Evolutionary conservation across 2,113 vertebrate genomes (phyloP).

Genomic region (Pardalotus punctatus): DNA sequence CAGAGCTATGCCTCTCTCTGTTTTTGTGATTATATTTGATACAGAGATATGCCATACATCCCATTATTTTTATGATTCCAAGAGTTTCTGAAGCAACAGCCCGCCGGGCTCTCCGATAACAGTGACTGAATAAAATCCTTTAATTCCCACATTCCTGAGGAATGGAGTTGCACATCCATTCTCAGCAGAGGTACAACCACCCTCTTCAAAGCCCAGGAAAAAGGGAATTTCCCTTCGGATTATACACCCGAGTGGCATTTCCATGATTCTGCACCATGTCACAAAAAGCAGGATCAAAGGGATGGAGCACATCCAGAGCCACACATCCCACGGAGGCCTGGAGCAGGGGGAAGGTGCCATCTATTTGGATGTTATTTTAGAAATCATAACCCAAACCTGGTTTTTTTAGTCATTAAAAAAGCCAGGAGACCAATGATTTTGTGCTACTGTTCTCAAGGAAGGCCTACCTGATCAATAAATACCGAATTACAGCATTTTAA

Average conservation of each 20-base stretch:
- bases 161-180: background rate
- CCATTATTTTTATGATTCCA: background rate
- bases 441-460: background rate
- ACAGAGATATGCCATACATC: background rate
- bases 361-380: background rate
- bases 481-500: background rate
- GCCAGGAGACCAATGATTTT: background rate
- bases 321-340: no score
- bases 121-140: accelerated
- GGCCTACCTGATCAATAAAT: background rate
- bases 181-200: background rate
- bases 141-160: accelerated
- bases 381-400: background rate
- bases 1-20: no score
- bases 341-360: background rate
- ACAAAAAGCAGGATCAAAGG: background rate
- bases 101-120: accelerated
- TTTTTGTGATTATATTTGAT: background rate
- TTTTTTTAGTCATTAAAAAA: background rate
- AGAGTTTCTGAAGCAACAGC: background rate
- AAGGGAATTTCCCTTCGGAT: background rate
- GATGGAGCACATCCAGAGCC: background rate
- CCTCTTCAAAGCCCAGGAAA: accelerated
- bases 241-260: background rate
- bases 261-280: background rate